These are phyloP conservation scores for Caenorhabditis remanei DNA, from an alignment of 1,140 invertebrate species.

Conservation along the genomic window DNA sequence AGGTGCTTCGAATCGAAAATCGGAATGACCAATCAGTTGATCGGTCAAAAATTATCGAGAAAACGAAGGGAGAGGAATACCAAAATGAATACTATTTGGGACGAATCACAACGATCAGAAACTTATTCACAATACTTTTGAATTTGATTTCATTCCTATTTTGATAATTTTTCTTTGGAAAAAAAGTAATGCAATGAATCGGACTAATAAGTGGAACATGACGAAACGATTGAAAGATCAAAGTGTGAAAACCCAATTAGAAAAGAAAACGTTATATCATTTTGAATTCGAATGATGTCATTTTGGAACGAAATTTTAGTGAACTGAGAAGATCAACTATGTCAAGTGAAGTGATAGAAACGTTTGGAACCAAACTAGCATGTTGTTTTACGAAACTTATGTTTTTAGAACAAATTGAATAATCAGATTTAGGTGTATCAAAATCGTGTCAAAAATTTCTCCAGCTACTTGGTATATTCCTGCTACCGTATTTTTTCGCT, in stretches of 20 bases:
- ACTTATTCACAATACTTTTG: neutral
- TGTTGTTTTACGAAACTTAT: too few relatives aligned
- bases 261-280: too few relatives aligned
- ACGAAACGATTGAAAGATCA: slow-evolving; percentile 1
- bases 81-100: neutral
- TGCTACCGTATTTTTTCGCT: too few relatives aligned
- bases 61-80: neutral
- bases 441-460: too few relatives aligned
- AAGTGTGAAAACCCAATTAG: neutral
- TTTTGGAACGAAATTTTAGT: neutral
- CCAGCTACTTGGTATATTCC: too few relatives aligned
- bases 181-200: neutral
- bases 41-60: slow-evolving; percentile 29
- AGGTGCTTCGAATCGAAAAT: neutral
- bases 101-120: slow-evolving; percentile 26
- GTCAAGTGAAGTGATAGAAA: too few relatives aligned
- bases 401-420: too few relatives aligned
- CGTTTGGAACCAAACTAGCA: too few relatives aligned
- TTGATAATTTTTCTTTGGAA: neutral
- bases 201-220: slow-evolving; percentile 15
- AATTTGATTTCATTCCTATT: neutral
- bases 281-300: neutral
- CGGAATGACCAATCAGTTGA: slow-evolving; percentile 52
- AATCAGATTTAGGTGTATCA: too few relatives aligned
- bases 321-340: too few relatives aligned